Base-by-base conservation (phyloP, 2,888 invertebrate genomes). In the Erebia ligea region DNA sequence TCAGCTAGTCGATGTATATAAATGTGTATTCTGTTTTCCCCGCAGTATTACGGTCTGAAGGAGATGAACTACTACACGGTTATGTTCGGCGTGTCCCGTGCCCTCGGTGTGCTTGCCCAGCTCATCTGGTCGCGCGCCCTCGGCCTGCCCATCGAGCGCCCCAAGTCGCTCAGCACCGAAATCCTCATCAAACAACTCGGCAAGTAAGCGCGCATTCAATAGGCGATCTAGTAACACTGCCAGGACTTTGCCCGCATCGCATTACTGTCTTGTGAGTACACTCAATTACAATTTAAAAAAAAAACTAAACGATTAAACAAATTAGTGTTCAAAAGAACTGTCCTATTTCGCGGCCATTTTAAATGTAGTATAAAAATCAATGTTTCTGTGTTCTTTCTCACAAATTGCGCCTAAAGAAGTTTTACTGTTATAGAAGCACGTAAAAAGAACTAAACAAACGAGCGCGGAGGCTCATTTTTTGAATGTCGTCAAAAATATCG, bases 61-160 rank as follows among this genome's bases (percentile, higher is more conserved):
- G 98, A 98, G 94, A 98, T 98, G 97, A 97, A 96, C 92, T 98
- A 97, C 94, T 98, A 98, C 95, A 98, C 98, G 21, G 98, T 98
- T 48, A 94, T 98, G 89, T 98, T 98, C 90, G 98, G 98, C 73
- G 98, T 98, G 67, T 98, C 98, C 1, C 95, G 98, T 82, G 97
- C 98, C 1, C 94, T 98, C 56, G 98, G 98, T 70, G 97, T 97
- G 69, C 91, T 97, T 80, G 95, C 98, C 0, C 97, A 97, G 73
- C 92, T 97, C 76, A 95, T 98, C 76, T 98, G 98, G 98, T 97
- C 97, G 78, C 95, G 98, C 75, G 98, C 97, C 54, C 95, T 98
- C 74, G 97, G 97, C 68, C 92, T 98, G 42, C 97, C 98, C 77
- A 95, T 98, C 81, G 98, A 98, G 92, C 95, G 95, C 94, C 98